A percentile compares a stretch with the other conserved stretches of the same genome.
phyloP scores from a whole-genome alignment of 2,888 invertebrate genomes.

The Acanthosepion esculentum region DNA sequence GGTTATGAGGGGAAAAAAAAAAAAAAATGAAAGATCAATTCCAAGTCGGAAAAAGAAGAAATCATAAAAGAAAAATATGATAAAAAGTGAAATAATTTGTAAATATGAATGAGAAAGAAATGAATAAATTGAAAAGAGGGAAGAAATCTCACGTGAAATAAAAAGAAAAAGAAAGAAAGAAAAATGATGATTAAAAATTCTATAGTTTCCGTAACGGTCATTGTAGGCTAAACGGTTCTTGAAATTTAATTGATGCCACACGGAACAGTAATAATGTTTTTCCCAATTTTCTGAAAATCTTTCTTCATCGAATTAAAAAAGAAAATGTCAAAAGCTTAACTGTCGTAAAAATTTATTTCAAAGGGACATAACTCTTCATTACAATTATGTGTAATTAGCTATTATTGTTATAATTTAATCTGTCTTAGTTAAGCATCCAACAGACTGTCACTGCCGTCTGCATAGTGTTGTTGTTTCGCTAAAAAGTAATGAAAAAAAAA shows the following conservation, averaged over 20 bases:
- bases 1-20: too few relatives aligned
- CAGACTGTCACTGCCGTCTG: background rate
- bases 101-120: background rate
- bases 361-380: conserved; percentile 17
- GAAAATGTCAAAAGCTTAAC: background rate
- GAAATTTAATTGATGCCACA: too few relatives aligned
- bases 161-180: background rate
- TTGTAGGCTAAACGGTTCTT: too few relatives aligned
- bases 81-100: background rate
- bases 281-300: background rate
- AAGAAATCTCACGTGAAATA: background rate
- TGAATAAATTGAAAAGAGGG: too few relatives aligned
- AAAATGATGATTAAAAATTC: too few relatives aligned
- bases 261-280: too few relatives aligned
- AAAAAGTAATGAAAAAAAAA: background rate
- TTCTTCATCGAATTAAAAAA: background rate
- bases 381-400: conserved; percentile 33
- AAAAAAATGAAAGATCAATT: too few relatives aligned
- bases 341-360: background rate
- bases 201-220: too few relatives aligned
- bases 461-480: background rate
- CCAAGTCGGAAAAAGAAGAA: too few relatives aligned
- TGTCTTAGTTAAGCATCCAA: background rate
- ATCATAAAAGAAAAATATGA: background rate
- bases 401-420: conserved; percentile 33